phyloP scores from a whole-genome alignment of 2,797 vertebrate genomes.

The Neostethus bicornis region DNA sequence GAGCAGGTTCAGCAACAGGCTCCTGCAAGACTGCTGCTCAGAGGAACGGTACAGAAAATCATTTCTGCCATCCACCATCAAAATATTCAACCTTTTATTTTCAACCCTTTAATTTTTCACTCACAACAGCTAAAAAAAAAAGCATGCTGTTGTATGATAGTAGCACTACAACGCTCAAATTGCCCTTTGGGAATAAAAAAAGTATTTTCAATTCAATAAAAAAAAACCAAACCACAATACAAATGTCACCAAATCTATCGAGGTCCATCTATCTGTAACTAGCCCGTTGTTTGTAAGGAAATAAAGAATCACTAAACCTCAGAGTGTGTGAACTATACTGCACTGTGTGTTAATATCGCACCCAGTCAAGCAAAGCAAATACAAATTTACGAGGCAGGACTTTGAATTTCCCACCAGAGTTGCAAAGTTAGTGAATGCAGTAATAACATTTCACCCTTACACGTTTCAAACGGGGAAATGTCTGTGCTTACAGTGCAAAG shows the following conservation, averaged over 20 bases:
- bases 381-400: slow-evolving; percentile 51
- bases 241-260: slow-evolving; percentile 63
- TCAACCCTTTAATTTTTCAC: too few relatives aligned
- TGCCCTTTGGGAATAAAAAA: too few relatives aligned
- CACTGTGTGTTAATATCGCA: slow-evolving; percentile 34
- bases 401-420: slow-evolving; percentile 48
- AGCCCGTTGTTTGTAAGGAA: slow-evolving; percentile 57
- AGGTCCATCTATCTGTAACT: slow-evolving; percentile 59
- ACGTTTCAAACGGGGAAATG: slow-evolving; percentile 14
- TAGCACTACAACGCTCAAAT: too few relatives aligned
- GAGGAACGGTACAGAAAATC: too few relatives aligned
- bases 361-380: slow-evolving; percentile 53
- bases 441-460: slow-evolving; percentile 44
- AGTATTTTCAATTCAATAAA: too few relatives aligned
- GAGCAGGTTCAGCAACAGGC: too few relatives aligned
- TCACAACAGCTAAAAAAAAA: too few relatives aligned
- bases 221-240: slow-evolving; percentile 52
- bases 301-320: slow-evolving; percentile 32
- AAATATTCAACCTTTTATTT: too few relatives aligned
- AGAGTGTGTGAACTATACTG: slow-evolving; percentile 23
- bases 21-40: too few relatives aligned
- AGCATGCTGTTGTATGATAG: too few relatives aligned
- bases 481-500: slow-evolving; percentile 4
- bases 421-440: slow-evolving; percentile 53
- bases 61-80: too few relatives aligned